Conservation (phyloP, 2,888 invertebrate species). For the Patella pellucida region DNA sequence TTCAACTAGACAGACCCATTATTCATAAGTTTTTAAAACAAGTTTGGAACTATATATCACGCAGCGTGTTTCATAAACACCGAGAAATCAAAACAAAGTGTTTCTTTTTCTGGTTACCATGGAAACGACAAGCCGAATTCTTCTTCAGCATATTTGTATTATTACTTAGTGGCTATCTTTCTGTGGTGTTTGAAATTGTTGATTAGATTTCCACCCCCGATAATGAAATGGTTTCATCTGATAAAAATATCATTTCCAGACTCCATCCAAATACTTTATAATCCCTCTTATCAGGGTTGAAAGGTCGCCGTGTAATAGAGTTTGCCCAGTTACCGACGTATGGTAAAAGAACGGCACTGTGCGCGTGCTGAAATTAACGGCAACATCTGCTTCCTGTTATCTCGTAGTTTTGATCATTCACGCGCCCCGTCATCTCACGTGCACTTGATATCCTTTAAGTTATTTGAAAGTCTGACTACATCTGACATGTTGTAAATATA, state of each 20-base stretch:
- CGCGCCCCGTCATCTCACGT: too few relatives aligned
- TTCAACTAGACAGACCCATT: too few relatives aligned
- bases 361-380: background rate
- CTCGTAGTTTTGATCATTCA: background rate
- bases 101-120: constrained; percentile 2
- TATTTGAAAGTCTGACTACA: too few relatives aligned
- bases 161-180: too few relatives aligned
- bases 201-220: constrained; percentile 3
- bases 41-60: too few relatives aligned
- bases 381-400: constrained; percentile 4
- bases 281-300: background rate
- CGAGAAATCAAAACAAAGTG: background rate
- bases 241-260: constrained; percentile 1
- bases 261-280: background rate
- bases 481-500: too few relatives aligned
- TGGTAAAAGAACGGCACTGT: background rate
- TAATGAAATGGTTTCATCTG: background rate
- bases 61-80: too few relatives aligned
- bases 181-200: background rate
- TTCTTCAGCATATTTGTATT: too few relatives aligned
- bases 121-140: background rate
- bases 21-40: too few relatives aligned
- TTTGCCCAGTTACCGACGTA: background rate
- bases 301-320: background rate
- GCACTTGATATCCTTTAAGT: too few relatives aligned